Base-by-base conservation (phyloP, 1,140 invertebrate genomes). In the Diuraphis noxia region DNA sequence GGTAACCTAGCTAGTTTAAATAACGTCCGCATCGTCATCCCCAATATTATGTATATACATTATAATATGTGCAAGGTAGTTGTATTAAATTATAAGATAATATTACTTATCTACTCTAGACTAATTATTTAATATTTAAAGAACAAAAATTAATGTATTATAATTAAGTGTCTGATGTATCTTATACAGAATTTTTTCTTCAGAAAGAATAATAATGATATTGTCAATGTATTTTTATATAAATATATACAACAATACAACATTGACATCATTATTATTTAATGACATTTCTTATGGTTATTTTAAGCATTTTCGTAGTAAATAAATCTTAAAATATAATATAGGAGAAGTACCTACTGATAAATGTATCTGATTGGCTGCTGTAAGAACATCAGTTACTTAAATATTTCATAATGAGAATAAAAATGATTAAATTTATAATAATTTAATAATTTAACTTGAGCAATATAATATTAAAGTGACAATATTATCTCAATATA, bases 241-340 rank as follows among this genome's bases (percentile, higher is more conserved):
- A 21, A 23, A 49, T 49, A 49, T 4, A 49, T 23, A 23, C 6
- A n/a, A n/a, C n/a, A n/a, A 63, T 63, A 4, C 30, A 72, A 72
- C n/a, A 72, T 72, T 72, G n/a, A 72, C n/a, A 72, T 72, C 13
- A 72, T 72, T 72, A 72, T n/a, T n/a, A 72, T 72, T n/a, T 72
- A 72, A n/a, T 72, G 30, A 72, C 56, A 72, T 72, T 72, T 9
- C 1, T 8, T 30, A 72, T 72, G 34, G 30, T n/a, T 34, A n/a
- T 72, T n/a, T 72, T 30, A 13, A 72, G 13, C 0, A 13, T 72
- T 72, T 72, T 72, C 4, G n/a, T 72, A n/a, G 30, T n/a, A 6
- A 72, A 17, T 72, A 13, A 72, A 72, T 72, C n/a, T n/a, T 17
- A 72, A 72, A n/a, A 72, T 34, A 72, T 17, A n/a, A n/a, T n/a